Conservation (phyloP, 2,888 invertebrate genomes). For the Mesorhabditis spiculigera region DNA sequence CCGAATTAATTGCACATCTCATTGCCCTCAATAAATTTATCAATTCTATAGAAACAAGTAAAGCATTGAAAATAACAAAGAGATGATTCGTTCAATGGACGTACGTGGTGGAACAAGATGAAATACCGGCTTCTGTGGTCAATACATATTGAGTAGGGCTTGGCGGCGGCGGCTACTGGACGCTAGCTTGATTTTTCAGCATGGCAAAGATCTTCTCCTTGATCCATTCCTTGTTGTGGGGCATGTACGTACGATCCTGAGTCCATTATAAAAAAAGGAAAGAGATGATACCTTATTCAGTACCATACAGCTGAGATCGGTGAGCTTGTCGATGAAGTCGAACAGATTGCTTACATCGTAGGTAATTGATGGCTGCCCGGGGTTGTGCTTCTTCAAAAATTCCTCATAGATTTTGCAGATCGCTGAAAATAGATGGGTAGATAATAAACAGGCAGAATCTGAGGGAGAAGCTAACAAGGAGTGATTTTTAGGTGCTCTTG, state of each 20-base stretch:
- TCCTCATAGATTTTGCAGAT: constrained; percentile 99
- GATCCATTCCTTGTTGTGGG: constrained; percentile 98
- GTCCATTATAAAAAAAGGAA: constrained; percentile 9
- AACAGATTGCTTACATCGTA: constrained; percentile 93
- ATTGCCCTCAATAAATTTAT: too few relatives aligned
- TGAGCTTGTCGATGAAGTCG: constrained; percentile 92
- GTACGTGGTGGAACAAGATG: too few relatives aligned
- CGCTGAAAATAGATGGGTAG: constrained; percentile 61
- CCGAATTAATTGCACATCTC: background rate
- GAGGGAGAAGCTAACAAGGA: background rate
- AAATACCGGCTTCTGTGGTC: too few relatives aligned
- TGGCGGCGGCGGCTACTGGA: background rate
- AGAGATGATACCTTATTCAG: constrained; percentile 25
- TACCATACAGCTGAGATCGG: constrained; percentile 90
- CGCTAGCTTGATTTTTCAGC: constrained; percentile 28
- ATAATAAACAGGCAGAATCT: background rate
- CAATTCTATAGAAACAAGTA: too few relatives aligned
- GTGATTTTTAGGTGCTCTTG: too few relatives aligned
- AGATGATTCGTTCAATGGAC: too few relatives aligned
- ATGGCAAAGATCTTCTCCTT: constrained; percentile 93
- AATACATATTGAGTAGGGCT: too few relatives aligned
- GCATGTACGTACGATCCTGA: constrained; percentile 77
- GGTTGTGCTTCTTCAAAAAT: constrained; percentile 89
- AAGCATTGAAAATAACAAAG: too few relatives aligned
- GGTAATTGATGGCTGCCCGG: constrained; percentile 91